Evolutionary conservation across 1,140 invertebrate genomes (phyloP).

Genomic region (Lucilia cuprina): DNA sequence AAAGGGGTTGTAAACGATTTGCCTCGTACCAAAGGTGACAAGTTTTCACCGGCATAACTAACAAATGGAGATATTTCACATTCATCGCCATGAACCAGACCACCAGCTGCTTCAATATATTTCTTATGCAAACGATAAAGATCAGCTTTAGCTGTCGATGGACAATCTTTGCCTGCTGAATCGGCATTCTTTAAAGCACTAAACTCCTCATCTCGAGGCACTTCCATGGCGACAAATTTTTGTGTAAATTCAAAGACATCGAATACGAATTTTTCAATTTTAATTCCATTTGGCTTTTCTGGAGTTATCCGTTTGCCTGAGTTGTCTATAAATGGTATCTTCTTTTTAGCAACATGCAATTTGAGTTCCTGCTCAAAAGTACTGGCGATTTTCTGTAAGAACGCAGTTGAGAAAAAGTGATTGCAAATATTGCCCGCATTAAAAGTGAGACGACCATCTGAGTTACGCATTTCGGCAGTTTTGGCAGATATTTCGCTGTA

Average conservation of each 20-base stretch:
- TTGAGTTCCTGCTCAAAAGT: conserved; percentile 77
- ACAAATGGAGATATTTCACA: conserved; percentile 92
- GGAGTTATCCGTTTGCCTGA: conserved; percentile 78
- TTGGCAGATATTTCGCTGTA: conserved; percentile 94
- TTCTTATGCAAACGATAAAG: conserved; percentile 82
- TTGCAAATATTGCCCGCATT: conserved; percentile 98
- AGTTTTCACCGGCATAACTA: conserved; percentile 89
- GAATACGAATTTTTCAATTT: conserved; percentile 99
- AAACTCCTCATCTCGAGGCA: conserved; percentile 91
- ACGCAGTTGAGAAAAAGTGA: conserved; percentile 92
- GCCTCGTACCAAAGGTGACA: conserved; percentile 71
- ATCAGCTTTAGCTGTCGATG: conserved; percentile 82
- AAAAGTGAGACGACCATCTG: conserved; percentile 85
- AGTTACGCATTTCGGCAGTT: conserved; percentile 81
- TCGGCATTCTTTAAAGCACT: conserved; percentile 96
- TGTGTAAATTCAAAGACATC: conserved; percentile 95
- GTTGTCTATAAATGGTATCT: conserved; percentile 87
- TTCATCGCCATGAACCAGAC: conserved; percentile 73
- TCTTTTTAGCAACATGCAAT: conserved; percentile 96
- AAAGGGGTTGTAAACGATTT: conserved; percentile 76
- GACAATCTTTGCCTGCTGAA: conserved; percentile 85
- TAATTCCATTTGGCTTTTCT: conserved; percentile 90
- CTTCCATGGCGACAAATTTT: conserved; percentile 94
- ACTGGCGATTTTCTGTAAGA: conserved; percentile 74
- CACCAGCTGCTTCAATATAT: conserved; percentile 87